Evolutionary conservation across 2,113 vertebrate species (phyloP), one percentile per base, ranked within the genome.

Genomic region (Crypturellus undulatus): DNA sequence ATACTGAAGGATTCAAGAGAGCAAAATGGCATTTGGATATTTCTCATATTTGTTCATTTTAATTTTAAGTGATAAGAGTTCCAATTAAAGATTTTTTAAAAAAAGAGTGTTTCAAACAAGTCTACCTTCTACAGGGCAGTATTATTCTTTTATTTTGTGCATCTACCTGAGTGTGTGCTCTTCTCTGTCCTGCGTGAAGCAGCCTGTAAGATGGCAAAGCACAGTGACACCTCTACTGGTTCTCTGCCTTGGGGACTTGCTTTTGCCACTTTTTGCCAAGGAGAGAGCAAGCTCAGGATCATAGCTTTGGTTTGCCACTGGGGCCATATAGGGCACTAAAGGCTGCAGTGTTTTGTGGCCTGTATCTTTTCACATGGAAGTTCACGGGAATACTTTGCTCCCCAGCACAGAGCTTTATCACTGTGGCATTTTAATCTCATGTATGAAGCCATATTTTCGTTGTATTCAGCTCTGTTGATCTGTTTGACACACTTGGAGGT

Each of bases 341-440:
- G 2, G 24, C 9, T 42, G 14, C 28, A 47, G 28, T 62, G 4
- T 10, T 69, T 73, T 54, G 13, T 38, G 10, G 22, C n/a, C 49
- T 75, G 4, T 17, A 19, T 21, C 43, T 62, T 24, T 20, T 60
- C 21, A 36, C 4, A 3, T 64, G 26, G 19, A 54, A 28, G 8
- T 15, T 34, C 68, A 30, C 14, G 60, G 12, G 49, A 43, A 40
- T 73, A 22, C 1, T 77, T 59, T 80, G 4, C n/a, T 77, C 72
- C 38, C 8, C 20, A 69, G 17, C 7, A 64, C 6, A 10, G 38
- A 32, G 9, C 47, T 78, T 10, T 49, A 24, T 24, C 47, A 64
- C 0, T 0, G 17, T 34, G 12, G 1, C 2, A 30, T 52, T 85
- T 52, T 13, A 52, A 26, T 56, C 7, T 8, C 36, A 17, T 24